These are phyloP conservation scores for Stenodera caucasica DNA, from an alignment of 2,888 invertebrate genomes.

Conservation along the genomic window DNA sequence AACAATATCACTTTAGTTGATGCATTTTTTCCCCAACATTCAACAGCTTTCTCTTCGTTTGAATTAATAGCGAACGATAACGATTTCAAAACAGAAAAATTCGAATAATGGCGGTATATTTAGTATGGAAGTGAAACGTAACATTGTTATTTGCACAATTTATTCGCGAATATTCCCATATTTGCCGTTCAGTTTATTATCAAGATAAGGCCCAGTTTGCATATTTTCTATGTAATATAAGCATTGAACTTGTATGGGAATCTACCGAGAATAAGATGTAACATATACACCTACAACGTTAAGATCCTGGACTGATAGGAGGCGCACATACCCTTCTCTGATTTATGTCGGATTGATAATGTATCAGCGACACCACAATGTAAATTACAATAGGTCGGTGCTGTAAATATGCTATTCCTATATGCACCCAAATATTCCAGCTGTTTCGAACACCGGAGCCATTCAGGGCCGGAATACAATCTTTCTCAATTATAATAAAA, in stretches of 20 bases:
- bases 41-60: background rate
- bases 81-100: background rate
- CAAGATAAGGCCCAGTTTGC: constrained; percentile 42
- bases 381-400: constrained; percentile 53
- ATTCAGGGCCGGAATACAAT: constrained; percentile 26
- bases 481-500: constrained; percentile 7
- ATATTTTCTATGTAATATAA: constrained; percentile 41
- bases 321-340: constrained; percentile 45
- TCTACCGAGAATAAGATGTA: constrained; percentile 48
- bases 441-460: constrained; percentile 19
- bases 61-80: background rate
- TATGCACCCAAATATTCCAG: constrained; percentile 38
- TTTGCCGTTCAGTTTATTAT: constrained; percentile 33
- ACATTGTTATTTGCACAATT: background rate
- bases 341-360: constrained; percentile 55
- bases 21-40: constrained; percentile 13
- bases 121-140: background rate
- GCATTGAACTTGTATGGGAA: constrained; percentile 40
- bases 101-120: too few species aligned
- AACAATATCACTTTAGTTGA: constrained; percentile 17
- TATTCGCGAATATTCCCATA: background rate
- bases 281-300: constrained; percentile 45
- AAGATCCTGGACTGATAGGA: constrained; percentile 44
- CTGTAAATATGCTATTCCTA: constrained; percentile 52
- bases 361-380: constrained; percentile 55